Base-by-base conservation (phyloP, 1,140 invertebrate species). In the Drosophila cardini region DNA sequence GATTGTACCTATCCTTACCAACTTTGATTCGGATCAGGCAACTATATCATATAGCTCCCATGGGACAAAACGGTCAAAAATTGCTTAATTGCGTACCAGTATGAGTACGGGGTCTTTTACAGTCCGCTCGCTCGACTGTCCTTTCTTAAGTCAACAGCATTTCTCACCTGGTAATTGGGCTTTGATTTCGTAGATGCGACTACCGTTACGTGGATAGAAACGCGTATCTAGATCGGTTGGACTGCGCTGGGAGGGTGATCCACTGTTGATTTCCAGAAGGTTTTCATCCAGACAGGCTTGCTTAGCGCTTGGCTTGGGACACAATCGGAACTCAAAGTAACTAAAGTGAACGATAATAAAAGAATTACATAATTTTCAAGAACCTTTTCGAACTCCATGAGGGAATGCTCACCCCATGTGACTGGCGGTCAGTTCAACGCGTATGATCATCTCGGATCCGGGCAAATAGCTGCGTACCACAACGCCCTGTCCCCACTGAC, bases 301-400 rank as follows among this genome's bases (percentile, higher is more conserved):
- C 1, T 94, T 95, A 0, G 95, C 95, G 46, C 93, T 94, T 2
- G 91, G 76, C 42, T 93, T 91, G 4, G 97, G 94, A 87, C 97
- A 98, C 0, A 97, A 80, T 62, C 96, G 94, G 92, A 98, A 98
- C 89, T 98, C 96, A 83, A 98, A 98, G 92, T 95, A 97, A 7
- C 90, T 91, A 26, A 7, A 11, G 46, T 40, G 15, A 43, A 11
- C 21, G 58, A 21, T 5, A n/a, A 50, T n/a, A 46, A 13, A 46
- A 10, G 30, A 63, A n/a, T 11, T 9, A 34, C 7, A 38, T 26
- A 50, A 36, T 48, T 38, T n/a, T 26, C 5, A 4, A 4, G 5
- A 26, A 3, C 21, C 21, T 26, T 2, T 2, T 26, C 21, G 21
- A 26, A 0, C 21, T 26, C 21, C 21, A 26, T 26, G 21, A 4